Percentiles rank a stretch among this genome's conserved stretches.
Conservation (phyloP, 1,140 invertebrate species). For the Zaprionus gabonicus region DNA sequence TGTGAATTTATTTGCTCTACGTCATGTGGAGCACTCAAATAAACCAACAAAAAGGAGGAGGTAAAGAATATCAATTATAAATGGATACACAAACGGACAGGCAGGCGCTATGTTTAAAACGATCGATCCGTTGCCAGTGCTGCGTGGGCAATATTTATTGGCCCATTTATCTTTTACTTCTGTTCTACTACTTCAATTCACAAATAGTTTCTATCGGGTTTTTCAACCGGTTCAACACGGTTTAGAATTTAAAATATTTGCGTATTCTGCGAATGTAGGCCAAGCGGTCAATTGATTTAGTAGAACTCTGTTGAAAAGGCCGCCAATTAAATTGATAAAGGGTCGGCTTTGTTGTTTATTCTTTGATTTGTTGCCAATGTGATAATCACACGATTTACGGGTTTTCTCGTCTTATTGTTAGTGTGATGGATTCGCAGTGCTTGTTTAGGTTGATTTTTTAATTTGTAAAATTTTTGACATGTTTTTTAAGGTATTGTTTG, state of each 20-base stretch:
- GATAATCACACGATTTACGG: neutral
- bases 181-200: constrained; percentile 2
- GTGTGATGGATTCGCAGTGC: neutral
- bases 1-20: constrained; percentile 32
- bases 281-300: constrained; percentile 6
- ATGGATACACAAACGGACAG: neutral
- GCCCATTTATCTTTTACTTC: constrained; percentile 19
- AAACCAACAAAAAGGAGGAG: neutral
- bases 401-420: neutral
- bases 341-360: neutral
- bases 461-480: neutral
- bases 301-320: neutral
- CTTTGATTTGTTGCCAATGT: neutral
- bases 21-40: constrained; percentile 10
- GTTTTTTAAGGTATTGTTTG: neutral
- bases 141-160: constrained; percentile 32
- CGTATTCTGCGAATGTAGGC: constrained; percentile 15
- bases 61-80: neutral
- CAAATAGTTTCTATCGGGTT: constrained; percentile 19
- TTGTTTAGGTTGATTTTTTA: neutral
- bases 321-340: neutral
- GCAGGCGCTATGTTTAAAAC: neutral
- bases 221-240: constrained; percentile 12
- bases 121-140: constrained; percentile 6
- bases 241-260: constrained; percentile 6